These are phyloP conservation scores for Desoria tigrina DNA, from an alignment of 2,888 invertebrate species.

Conservation along the genomic window DNA sequence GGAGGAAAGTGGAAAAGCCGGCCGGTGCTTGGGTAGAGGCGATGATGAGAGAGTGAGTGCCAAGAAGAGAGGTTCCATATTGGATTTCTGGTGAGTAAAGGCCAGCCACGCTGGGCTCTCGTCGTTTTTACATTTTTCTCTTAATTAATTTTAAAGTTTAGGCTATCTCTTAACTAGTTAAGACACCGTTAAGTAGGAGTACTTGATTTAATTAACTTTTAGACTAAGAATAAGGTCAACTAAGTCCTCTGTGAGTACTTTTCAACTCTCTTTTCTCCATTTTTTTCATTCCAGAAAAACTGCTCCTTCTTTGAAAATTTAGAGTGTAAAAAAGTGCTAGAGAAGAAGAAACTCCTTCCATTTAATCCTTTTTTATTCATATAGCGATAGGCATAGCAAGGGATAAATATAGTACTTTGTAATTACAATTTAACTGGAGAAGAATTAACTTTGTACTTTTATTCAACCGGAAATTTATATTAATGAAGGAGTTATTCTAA, in stretches of 20 bases:
- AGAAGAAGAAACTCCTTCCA: too few relatives aligned
- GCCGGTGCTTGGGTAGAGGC: slow-evolving; percentile 15
- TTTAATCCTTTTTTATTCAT: too few relatives aligned
- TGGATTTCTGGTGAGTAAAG: slow-evolving; percentile 46
- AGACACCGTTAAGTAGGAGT: not conserved
- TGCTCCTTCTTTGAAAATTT: too few relatives aligned
- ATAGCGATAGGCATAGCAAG: too few relatives aligned
- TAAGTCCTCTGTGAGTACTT: not conserved
- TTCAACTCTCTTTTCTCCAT: not conserved
- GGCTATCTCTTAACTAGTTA: slow-evolving; percentile 14
- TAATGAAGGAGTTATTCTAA: too few relatives aligned
- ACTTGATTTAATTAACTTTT: not conserved
- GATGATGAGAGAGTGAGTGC: slow-evolving; percentile 1
- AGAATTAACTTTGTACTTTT: too few relatives aligned
- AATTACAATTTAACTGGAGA: too few relatives aligned
- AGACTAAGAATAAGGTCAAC: not conserved
- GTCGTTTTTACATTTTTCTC: slow-evolving; percentile 31
- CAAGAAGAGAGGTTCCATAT: slow-evolving; percentile 35
- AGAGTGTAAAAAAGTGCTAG: too few relatives aligned
- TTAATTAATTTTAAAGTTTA: slow-evolving; percentile 21
- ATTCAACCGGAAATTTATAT: too few relatives aligned
- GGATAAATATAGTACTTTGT: too few relatives aligned
- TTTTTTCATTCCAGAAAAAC: too few relatives aligned
- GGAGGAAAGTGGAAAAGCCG: slow-evolving; percentile 33
- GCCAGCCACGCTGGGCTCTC: slow-evolving; percentile 47